Percentiles rank a stretch among this genome's conserved stretches.
Evolutionary conservation across 2,797 vertebrate species (phyloP).

Genomic region (Potorous gilbertii): DNA sequence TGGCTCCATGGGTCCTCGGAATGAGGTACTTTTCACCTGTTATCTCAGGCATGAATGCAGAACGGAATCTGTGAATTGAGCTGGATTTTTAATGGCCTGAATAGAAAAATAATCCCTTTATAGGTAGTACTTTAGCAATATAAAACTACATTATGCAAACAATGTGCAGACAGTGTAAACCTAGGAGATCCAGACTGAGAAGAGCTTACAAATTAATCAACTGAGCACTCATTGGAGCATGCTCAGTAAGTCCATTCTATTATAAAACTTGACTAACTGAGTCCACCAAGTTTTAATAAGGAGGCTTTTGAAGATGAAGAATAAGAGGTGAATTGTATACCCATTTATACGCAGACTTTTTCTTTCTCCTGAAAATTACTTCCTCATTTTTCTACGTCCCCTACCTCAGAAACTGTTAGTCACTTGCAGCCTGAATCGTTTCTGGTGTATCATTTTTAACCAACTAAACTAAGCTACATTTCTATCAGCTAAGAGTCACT

Average conservation of each 20-base stretch:
- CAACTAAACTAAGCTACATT: slow-evolving; percentile 65
- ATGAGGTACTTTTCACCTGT: slow-evolving; percentile 81
- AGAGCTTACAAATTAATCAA: slow-evolving; percentile 86
- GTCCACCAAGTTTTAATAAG: slow-evolving; percentile 81
- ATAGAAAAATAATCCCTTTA: slow-evolving; percentile 86
- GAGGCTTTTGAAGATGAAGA: slow-evolving; percentile 72
- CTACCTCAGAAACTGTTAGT: slow-evolving; percentile 57
- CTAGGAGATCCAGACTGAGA: slow-evolving; percentile 81
- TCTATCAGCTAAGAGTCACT: slow-evolving; percentile 76
- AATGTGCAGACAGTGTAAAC: slow-evolving; percentile 82
- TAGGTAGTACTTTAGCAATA: slow-evolving; percentile 78
- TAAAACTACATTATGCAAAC: slow-evolving; percentile 86
- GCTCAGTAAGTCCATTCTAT: slow-evolving; percentile 72
- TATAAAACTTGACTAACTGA: slow-evolving; percentile 81
- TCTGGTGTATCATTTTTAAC: slow-evolving; percentile 73
- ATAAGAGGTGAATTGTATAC: slow-evolving; percentile 62
- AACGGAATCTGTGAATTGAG: slow-evolving; percentile 79
- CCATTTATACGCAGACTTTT: slow-evolving; percentile 39
- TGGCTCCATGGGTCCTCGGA: slow-evolving; percentile 82
- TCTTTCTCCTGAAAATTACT: slow-evolving; percentile 45
- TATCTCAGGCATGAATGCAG: slow-evolving; percentile 82
- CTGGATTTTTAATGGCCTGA: slow-evolving; percentile 81
- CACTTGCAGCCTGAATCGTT: slow-evolving; percentile 60
- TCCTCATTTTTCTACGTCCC: slow-evolving; percentile 29
- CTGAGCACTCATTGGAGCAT: slow-evolving; percentile 78